phyloP scores from a whole-genome alignment of 2,113 vertebrate genomes.

The Pelvicachromis taeniatus region DNA sequence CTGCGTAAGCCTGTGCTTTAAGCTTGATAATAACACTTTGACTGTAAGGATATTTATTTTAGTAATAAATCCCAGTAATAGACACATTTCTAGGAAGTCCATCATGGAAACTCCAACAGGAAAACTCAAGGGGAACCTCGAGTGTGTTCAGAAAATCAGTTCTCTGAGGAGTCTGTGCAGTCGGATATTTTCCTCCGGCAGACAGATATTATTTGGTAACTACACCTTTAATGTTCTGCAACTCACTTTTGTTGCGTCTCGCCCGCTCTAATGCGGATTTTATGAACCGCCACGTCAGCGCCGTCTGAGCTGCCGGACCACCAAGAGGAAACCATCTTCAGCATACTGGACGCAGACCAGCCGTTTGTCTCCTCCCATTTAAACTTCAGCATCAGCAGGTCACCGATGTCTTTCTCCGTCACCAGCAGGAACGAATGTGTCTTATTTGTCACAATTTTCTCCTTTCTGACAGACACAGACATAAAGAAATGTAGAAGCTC shows the following conservation, averaged over 20 bases:
- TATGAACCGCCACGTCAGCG: constrained; percentile 58
- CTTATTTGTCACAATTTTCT: constrained; percentile 64
- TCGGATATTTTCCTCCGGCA: background rate
- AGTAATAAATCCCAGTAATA: background rate
- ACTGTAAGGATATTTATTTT: background rate
- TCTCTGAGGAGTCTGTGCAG: background rate
- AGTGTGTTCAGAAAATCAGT: too few relatives aligned
- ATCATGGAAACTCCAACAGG: fast-evolving
- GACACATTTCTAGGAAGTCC: background rate
- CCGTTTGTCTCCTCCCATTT: constrained; percentile 64
- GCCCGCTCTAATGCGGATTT: constrained; percentile 69
- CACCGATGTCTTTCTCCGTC: constrained; percentile 73
- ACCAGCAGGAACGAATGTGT: constrained; percentile 75
- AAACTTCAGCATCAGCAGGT: constrained; percentile 73
- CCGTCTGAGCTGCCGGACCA: constrained; percentile 56
- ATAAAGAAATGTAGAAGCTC: background rate
- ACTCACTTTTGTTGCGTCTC: constrained; percentile 75
- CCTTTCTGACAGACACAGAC: constrained; percentile 50
- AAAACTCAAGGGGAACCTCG: background rate
- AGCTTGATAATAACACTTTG: background rate
- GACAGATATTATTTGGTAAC: background rate
- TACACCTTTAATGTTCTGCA: background rate
- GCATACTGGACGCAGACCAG: constrained; percentile 59
- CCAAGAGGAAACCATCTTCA: constrained; percentile 69
- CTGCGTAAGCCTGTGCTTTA: background rate